Evolutionary conservation across 1,140 invertebrate species (phyloP), one percentile per base, ranked within the genome.

Genomic region (Drosophila tani): DNA sequence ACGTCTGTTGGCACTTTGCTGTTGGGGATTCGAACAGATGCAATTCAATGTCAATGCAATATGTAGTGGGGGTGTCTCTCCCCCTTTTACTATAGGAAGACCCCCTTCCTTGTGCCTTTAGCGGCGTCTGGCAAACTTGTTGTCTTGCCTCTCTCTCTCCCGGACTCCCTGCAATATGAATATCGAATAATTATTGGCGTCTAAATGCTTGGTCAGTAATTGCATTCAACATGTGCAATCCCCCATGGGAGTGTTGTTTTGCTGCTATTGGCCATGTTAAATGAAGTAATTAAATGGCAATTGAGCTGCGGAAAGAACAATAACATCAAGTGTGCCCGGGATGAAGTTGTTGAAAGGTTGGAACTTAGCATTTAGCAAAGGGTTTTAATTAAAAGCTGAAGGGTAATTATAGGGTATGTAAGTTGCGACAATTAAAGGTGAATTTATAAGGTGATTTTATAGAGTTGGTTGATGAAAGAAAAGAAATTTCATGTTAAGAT

Each of bases 161-260:
- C 35, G 24, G 47, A 43, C 14, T 9, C 29, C 6, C 49, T 55
- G 63, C 50, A 69, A 6, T 78, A 45, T 69, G 68, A 77, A 69
- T 78, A 62, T 78, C 74, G 38, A 78, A 77, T 78, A 78, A 78
- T 78, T 69, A 78, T 78, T 78, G 75, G 75, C 75, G 75, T 78
- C 75, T 78, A 78, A 78, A 78, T 70, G 75, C 53, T 58, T 47
- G 17, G 63, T 43, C 74, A 51, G 57, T 78, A 78, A 78, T 78
- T 78, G 76, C 75, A 78, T 69, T 53, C 74, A 78, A 78, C 75
- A 78, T 78, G 75, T 78, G 75, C 75, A 58, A 60, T 21, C 55
- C 63, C 59, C 69, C 49, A 62, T 53, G 69, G 62, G 32, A 60
- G 45, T 51, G 53, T 17, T 58, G 60, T 41, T 50, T 32, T 35